Evolutionary conservation across 2,113 vertebrate species (phyloP).

Genomic region (Otocyon megalotis): DNA sequence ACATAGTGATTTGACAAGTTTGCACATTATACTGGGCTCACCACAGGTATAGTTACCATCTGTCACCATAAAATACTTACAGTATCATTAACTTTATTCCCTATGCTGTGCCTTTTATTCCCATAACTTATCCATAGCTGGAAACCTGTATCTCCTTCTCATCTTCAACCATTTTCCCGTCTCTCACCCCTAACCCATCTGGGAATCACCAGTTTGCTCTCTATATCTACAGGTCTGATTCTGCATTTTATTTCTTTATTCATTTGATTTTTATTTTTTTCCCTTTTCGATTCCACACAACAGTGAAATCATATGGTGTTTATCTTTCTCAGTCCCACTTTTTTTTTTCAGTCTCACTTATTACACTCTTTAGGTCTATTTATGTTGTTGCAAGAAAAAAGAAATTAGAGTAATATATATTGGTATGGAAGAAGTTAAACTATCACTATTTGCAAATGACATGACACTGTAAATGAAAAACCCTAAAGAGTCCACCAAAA

Average conservation of each 20-base stretch:
- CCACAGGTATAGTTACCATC: background rate
- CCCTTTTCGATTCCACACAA: background rate
- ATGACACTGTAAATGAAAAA: background rate
- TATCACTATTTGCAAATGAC: background rate
- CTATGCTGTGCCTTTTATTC: background rate
- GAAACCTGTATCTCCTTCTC: background rate
- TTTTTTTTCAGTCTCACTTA: background rate
- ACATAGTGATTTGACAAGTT: background rate
- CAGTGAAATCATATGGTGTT: background rate
- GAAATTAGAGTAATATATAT: background rate
- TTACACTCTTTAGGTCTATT: background rate
- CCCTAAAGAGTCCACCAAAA: background rate
- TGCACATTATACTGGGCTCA: background rate
- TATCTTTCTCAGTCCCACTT: background rate
- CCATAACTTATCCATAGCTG: background rate
- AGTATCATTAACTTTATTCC: background rate
- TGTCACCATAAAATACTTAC: background rate
- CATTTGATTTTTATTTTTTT: background rate
- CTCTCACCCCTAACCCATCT: background rate
- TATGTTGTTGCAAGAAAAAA: background rate
- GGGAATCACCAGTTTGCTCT: background rate
- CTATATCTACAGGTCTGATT: background rate
- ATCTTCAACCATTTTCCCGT: background rate
- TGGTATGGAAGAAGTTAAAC: background rate
- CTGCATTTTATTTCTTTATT: background rate